These are phyloP conservation scores for Acipenser ruthenus DNA, from an alignment of 2,797 vertebrate species.

Conservation along the genomic window DNA sequence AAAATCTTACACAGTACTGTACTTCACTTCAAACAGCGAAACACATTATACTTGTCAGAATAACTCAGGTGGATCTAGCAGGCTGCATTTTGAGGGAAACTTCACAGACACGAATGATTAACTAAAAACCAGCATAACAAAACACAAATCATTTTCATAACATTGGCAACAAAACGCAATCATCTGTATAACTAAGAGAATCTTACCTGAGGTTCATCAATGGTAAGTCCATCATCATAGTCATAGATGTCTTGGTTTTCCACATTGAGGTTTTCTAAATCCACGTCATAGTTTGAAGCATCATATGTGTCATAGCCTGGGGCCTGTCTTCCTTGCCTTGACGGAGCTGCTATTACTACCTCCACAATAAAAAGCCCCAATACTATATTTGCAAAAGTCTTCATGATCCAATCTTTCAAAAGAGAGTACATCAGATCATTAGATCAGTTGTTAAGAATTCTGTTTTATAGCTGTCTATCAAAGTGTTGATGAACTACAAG, in stretches of 20 bases:
- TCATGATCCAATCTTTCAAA: slow-evolving; percentile 66
- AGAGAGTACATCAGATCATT: neutral
- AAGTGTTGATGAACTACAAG: no score
- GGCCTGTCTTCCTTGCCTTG: slow-evolving; percentile 55
- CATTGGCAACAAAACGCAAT: no score
- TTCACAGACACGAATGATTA: no score
- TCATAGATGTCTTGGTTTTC: slow-evolving; percentile 56
- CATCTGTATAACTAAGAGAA: slow-evolving; percentile 4
- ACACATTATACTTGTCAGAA: no score
- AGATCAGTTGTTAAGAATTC: no score
- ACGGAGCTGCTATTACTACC: slow-evolving; percentile 51
- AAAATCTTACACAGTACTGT: no score
- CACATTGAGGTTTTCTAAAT: slow-evolving; percentile 56
- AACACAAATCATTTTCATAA: no score
- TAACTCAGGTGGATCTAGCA: no score
- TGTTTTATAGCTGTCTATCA: no score
- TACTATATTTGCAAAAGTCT: slow-evolving; percentile 60
- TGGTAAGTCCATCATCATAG: slow-evolving; percentile 60
- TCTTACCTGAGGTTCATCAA: slow-evolving; percentile 73
- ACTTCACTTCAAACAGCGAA: no score
- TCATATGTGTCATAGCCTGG: slow-evolving; percentile 61
- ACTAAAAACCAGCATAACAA: no score
- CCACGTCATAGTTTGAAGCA: slow-evolving; percentile 60
- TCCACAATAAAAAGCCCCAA: slow-evolving; percentile 73
- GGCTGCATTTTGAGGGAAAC: no score